Evolutionary conservation across 2,113 vertebrate species (phyloP), one percentile per base, ranked within the genome.

Genomic region (Oxyruncus cristatus): DNA sequence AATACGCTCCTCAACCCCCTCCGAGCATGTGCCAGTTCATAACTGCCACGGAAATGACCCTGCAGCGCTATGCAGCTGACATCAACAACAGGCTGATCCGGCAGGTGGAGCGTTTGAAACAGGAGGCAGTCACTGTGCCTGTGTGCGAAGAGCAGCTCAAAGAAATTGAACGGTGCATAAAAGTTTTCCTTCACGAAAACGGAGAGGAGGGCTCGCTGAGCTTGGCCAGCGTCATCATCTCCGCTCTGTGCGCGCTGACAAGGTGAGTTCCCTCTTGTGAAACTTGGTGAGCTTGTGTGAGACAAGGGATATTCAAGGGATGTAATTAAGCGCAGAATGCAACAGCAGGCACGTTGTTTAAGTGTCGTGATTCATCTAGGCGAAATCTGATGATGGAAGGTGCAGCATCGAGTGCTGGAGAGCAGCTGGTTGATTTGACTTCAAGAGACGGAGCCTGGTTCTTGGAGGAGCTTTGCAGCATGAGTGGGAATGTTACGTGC

Each of bases 361-460:
- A 91, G 41, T 44, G 52, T 87, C 27, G 5, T 41, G 3, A 33
- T 88, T 56, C 21, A 0, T 84, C 23, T 61, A 99, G 99, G 93
- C 98, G 99, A 10, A 99, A 99, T 94, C 97, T 99, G 86, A 99
- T 99, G 97, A 99, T 99, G 99, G 99, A 99, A 96, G 99, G 98
- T 0, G 99, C 99, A 2, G 99, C 99, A 0, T 99, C 99, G 6
- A 99, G 99, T 58, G 99, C 99, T 7, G 99, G 99, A 41, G 99
- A 99, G 83, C 99, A 99, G 53, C 98, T 99, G 77, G 98, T 99
- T 18, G 99, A 99, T 87, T 95, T 99, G 92, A 99, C 98, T 4
- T 99, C 99, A 8, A 98, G 99, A 37, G 99, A 99, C 41, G 99
- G 99, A 66, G 99, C 99, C 32, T 99, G 99, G 99, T 99, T 99